These are phyloP conservation scores for Petrosia ficiformis DNA, from an alignment of 37 sponge, comb jelly and placozoan species.

Conservation along the genomic window DNA sequence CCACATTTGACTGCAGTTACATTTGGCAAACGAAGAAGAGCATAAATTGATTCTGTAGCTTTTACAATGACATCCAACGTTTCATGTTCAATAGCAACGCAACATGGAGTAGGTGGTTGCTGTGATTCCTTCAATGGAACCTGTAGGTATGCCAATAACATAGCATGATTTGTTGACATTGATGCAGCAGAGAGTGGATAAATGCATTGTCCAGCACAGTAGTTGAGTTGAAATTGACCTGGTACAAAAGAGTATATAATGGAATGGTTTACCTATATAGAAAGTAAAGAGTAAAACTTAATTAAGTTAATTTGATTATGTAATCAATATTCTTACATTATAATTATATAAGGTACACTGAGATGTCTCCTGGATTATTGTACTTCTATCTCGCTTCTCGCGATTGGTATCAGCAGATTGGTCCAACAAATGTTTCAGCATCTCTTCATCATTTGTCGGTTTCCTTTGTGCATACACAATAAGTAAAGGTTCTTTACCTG, in stretches of 20 bases:
- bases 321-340: too few relatives aligned
- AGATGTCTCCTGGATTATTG: too few relatives aligned
- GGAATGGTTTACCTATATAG: background rate
- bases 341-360: too few relatives aligned
- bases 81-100: background rate
- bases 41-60: background rate
- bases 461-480: background rate
- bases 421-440: too few relatives aligned
- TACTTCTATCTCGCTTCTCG: too few relatives aligned
- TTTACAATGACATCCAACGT: background rate
- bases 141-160: background rate
- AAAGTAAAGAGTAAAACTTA: background rate
- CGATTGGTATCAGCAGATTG: too few relatives aligned
- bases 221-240: background rate
- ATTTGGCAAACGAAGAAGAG: background rate
- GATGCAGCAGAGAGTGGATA: background rate
- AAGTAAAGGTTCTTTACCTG: background rate
- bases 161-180: background rate
- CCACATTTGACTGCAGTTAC: background rate
- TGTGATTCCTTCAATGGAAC: background rate
- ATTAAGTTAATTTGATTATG: too few relatives aligned
- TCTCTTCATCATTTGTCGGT: too few relatives aligned
- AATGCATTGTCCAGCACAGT: background rate
- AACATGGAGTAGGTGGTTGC: background rate
- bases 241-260: background rate